phyloP scores from a whole-genome alignment of 1,140 invertebrate species.

The Rhopalosiphum padi region DNA sequence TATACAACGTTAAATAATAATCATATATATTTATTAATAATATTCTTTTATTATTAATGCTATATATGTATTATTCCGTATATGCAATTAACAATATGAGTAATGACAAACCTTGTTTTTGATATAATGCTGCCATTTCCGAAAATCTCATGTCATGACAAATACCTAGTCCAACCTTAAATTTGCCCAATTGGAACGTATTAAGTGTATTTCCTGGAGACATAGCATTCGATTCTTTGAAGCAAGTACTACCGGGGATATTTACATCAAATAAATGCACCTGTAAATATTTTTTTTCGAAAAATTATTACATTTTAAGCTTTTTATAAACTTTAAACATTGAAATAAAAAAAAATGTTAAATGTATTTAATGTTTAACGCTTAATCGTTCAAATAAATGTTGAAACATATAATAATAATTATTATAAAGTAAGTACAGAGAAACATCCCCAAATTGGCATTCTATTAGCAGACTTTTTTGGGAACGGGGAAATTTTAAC shows the following conservation, averaged over 20 bases:
- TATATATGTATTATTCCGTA: background rate
- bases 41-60: background rate
- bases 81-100: background rate
- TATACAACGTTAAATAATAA: background rate
- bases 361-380: background rate
- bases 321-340: background rate
- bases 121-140: constrained; percentile 85
- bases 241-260: constrained; percentile 88
- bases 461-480: too few species aligned
- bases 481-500: too few species aligned
- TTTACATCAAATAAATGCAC: constrained; percentile 96
- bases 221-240: constrained; percentile 89
- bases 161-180: constrained; percentile 89
- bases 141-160: constrained; percentile 95
- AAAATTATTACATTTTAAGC: background rate
- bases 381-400: background rate
- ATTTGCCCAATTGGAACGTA: constrained; percentile 75
- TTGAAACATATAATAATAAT: background rate
- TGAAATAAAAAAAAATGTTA: background rate
- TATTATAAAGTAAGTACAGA: background rate
- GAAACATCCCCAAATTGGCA: too few species aligned
- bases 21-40: background rate
- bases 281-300: constrained; percentile 64
- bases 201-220: constrained; percentile 78
- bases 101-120: constrained; percentile 70